A percentile compares a stretch with the other conserved stretches of the same genome.
Conservation (phyloP, 1,140 invertebrate genomes). For the Papilio polyxenes region DNA sequence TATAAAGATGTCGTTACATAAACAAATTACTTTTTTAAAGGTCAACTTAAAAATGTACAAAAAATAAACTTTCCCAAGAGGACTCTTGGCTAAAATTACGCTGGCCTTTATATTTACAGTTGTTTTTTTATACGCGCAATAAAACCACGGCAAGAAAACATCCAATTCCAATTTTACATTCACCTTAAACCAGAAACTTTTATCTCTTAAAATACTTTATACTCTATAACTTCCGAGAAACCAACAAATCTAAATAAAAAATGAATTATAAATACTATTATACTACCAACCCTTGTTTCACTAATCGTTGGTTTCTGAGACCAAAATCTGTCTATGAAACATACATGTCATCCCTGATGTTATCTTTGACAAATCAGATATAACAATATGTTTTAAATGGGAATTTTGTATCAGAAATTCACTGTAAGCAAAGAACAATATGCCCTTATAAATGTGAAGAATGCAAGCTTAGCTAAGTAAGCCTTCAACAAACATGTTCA, state of each 20-base stretch:
- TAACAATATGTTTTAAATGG: too few relatives aligned
- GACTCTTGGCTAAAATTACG: neutral
- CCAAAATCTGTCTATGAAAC: too few relatives aligned
- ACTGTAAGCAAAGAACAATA: too few relatives aligned
- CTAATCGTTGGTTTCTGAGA: too few relatives aligned
- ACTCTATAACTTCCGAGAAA: neutral
- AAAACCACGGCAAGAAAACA: neutral
- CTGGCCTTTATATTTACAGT: neutral
- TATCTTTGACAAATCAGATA: too few relatives aligned
- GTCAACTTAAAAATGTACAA: neutral
- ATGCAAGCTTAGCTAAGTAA: too few relatives aligned
- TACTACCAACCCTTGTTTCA: too few relatives aligned
- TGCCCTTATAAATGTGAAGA: too few relatives aligned
- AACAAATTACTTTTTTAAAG: neutral
- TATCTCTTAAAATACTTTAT: neutral
- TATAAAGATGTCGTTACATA: neutral
- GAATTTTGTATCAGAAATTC: too few relatives aligned
- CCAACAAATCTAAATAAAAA: neutral
- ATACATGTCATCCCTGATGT: too few relatives aligned
- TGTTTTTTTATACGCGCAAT: neutral
- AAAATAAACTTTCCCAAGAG: neutral
- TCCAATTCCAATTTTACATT: constrained; percentile 3
- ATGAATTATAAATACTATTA: neutral
- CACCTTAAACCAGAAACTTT: neutral
- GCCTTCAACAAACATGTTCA: too few relatives aligned